These are phyloP conservation scores for Lypha dubia DNA, from an alignment of 2,888 invertebrate species.

Conservation along the genomic window DNA sequence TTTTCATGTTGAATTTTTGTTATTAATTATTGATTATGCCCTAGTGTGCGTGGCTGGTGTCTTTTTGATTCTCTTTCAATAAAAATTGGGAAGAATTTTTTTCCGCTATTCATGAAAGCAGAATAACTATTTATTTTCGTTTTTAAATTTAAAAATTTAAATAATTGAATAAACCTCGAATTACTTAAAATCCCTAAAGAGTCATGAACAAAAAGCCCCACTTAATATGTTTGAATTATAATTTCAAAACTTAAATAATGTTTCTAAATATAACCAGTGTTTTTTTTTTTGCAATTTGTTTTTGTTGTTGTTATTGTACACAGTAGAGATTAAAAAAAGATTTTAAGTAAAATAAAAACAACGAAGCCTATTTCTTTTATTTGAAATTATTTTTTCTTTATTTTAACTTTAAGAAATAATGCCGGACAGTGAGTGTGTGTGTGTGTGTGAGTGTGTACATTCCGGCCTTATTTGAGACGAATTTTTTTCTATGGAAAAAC, in stretches of 20 bases:
- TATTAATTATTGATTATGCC: too few species aligned
- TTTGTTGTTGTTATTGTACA: too few species aligned
- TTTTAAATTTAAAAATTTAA: too few species aligned
- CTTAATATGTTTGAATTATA: constrained; percentile 25
- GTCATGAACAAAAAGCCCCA: constrained; percentile 1
- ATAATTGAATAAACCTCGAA: constrained; percentile 15
- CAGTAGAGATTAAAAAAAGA: not conserved
- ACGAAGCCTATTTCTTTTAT: not conserved
- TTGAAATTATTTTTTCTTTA: not conserved
- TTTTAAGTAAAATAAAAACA: not conserved
- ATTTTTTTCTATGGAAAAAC: not conserved
- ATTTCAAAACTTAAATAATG: constrained; percentile 17
- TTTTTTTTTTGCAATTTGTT: not conserved
- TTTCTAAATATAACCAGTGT: constrained; percentile 8
- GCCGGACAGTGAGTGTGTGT: not conserved
- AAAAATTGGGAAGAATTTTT: too few species aligned
- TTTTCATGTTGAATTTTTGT: too few species aligned
- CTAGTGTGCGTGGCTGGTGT: too few species aligned
- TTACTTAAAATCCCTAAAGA: constrained; percentile 23
- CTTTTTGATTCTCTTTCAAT: too few species aligned
- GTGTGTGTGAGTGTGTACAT: not conserved
- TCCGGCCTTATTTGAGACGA: not conserved
- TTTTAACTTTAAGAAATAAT: constrained; percentile 14
- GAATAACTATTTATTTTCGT: too few species aligned
- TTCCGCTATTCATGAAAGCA: too few species aligned